These are phyloP conservation scores for Xiphorhynchus erythropygius DNA, from an alignment of 2,797 vertebrate genomes.

Conservation along the genomic window DNA sequence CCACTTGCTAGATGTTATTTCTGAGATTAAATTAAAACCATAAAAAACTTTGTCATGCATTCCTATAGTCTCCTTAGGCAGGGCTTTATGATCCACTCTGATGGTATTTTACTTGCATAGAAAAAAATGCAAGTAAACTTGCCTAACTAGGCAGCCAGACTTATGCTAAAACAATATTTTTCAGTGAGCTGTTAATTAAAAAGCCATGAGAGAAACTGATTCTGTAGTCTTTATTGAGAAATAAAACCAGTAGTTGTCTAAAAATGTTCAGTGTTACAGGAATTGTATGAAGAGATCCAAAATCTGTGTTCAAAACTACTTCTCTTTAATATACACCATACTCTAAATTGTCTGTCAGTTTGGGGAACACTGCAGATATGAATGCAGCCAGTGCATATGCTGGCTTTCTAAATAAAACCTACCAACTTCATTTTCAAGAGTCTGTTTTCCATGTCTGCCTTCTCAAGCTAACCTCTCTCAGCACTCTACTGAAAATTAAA, in stretches of 20 bases:
- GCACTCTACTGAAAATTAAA: neutral
- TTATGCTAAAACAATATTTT: constrained; percentile 45
- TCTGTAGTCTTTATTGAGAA: constrained; percentile 29
- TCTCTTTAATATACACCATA: constrained; percentile 17
- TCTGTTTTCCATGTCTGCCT: constrained; percentile 43
- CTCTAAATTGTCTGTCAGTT: constrained; percentile 42
- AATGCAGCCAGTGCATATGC: constrained; percentile 61
- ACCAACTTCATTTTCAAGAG: constrained; percentile 48
- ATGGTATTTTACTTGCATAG: neutral
- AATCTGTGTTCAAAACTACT: constrained; percentile 23
- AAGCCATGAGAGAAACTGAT: neutral
- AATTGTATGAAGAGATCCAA: constrained; percentile 42
- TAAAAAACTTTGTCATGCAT: constrained; percentile 14
- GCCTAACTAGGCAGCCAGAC: constrained; percentile 29
- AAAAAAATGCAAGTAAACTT: neutral
- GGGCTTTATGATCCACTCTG: neutral
- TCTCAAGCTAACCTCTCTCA: constrained; percentile 17
- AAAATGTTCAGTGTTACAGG: constrained; percentile 28
- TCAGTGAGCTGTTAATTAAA: constrained; percentile 40
- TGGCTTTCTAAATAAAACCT: constrained; percentile 74
- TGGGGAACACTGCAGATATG: constrained; percentile 41
- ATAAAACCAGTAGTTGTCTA: constrained; percentile 53
- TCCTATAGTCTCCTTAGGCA: neutral
- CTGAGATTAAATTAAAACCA: constrained; percentile 38
- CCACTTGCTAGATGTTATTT: constrained; percentile 31